Conservation (phyloP, 2,888 invertebrate species). For the Catocala nupta region DNA sequence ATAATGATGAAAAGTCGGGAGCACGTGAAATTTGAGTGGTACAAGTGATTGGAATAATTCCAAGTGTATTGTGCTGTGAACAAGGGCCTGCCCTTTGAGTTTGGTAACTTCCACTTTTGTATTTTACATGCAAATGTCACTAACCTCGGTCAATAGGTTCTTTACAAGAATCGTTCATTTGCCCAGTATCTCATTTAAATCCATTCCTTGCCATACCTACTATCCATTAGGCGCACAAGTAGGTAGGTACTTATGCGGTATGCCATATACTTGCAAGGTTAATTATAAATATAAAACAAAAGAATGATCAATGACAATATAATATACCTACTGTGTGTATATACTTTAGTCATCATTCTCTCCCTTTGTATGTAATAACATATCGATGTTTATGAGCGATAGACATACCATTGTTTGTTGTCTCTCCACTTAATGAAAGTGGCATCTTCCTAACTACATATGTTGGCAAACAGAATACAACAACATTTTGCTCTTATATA, state of each 20-base stretch:
- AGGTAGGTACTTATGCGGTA: not conserved
- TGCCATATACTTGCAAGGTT: constrained; percentile 7
- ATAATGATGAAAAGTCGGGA: constrained; percentile 39
- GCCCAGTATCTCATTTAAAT: no score
- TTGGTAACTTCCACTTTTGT: constrained; percentile 62
- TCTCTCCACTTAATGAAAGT: no score
- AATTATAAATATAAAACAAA: constrained; percentile 3
- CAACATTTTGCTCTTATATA: no score
- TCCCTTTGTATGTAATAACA: not conserved
- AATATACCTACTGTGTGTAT: not conserved
- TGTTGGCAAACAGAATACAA: no score
- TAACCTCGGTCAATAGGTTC: not conserved
- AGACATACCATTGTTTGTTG: not conserved
- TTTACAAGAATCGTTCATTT: no score
- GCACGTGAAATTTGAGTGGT: constrained; percentile 61
- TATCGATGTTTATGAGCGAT: not conserved
- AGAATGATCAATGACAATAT: constrained; percentile 6
- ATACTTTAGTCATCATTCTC: not conserved
- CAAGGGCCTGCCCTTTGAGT: constrained; percentile 64
- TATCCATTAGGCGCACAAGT: no score
- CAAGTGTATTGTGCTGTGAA: constrained; percentile 72
- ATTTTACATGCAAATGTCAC: constrained; percentile 13
- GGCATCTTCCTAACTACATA: no score
- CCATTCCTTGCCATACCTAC: no score
- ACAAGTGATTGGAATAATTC: constrained; percentile 69